Percentiles rank a stretch among this genome's conserved stretches.
phyloP scores from a whole-genome alignment of 2,888 invertebrate species.

The Anorthoa munda region DNA sequence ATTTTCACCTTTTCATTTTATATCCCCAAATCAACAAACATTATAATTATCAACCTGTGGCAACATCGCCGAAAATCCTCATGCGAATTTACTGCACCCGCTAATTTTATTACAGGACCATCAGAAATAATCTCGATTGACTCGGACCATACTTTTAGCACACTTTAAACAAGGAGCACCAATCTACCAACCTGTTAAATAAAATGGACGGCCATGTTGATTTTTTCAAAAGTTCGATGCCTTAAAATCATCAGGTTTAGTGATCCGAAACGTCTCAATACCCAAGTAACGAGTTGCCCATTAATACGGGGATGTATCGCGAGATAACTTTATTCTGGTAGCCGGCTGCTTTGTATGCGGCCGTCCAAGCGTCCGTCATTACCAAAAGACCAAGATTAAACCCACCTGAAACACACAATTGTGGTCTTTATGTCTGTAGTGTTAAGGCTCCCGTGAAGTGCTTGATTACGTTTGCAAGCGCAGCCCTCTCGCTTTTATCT shows the following conservation, averaged over 20 bases:
- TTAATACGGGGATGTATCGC: conserved; percentile 91
- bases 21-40: not conserved
- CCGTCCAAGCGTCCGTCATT: conserved; percentile 90
- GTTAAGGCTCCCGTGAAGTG: conserved; percentile 63
- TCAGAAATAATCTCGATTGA: conserved; percentile 44
- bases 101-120: conserved; percentile 23
- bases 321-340: conserved; percentile 91
- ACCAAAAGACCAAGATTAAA: conserved; percentile 77
- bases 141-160: conserved; percentile 33
- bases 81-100: not conserved
- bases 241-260: conserved; percentile 81
- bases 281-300: conserved; percentile 90
- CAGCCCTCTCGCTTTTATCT: conserved; percentile 89
- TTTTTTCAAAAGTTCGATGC: conserved; percentile 80
- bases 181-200: conserved; percentile 57
- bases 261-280: conserved; percentile 89
- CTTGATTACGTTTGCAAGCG: conserved; percentile 73
- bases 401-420: conserved; percentile 60
- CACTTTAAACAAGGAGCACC: conserved; percentile 46
- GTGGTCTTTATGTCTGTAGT: conserved; percentile 67
- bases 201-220: conserved; percentile 68
- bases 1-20: no score
- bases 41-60: not conserved
- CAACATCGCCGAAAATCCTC: not conserved
- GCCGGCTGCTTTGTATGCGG: conserved; percentile 90